Conservation (phyloP, 2,888 invertebrate species). For the Conchocele bisecta region DNA sequence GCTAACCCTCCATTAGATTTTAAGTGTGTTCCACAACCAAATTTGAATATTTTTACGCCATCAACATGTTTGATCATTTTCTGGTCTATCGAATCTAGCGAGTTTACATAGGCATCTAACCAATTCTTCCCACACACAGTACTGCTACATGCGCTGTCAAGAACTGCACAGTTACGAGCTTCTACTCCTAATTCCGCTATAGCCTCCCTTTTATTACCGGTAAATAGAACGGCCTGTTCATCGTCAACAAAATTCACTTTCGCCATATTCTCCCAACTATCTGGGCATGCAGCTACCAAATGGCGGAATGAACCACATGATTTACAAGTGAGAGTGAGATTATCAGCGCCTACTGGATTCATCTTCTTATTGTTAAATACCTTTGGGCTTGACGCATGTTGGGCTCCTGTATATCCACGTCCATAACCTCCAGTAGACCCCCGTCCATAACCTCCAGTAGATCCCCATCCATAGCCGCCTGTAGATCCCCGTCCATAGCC, state of each 20-base stretch:
- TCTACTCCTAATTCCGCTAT: constrained; percentile 36
- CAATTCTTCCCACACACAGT: constrained; percentile 52
- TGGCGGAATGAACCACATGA: constrained; percentile 43
- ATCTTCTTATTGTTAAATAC: not conserved
- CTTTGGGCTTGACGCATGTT: no score
- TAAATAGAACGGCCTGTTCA: constrained; percentile 39
- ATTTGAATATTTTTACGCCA: constrained; percentile 41
- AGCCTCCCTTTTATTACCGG: constrained; percentile 31
- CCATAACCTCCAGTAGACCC: no score
- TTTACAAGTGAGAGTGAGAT: constrained; percentile 19
- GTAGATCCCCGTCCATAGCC: no score
- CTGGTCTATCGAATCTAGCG: constrained; percentile 1
- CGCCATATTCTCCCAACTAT: constrained; percentile 37
- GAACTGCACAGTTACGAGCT: constrained; percentile 50
- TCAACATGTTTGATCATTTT: not conserved
- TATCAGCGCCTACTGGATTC: constrained; percentile 27
- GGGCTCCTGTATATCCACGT: no score
- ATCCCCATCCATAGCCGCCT: no score
- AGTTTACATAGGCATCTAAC: constrained; percentile 25
- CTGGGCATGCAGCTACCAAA: constrained; percentile 32
- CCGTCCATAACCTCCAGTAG: no score
- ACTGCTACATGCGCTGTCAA: constrained; percentile 60
- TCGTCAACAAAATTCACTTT: constrained; percentile 27
- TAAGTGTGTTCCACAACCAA: constrained; percentile 46
- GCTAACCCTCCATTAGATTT: constrained; percentile 22